A percentile compares a stretch with the other conserved stretches of the same genome.
Evolutionary conservation across 35 echinoderm and acorn worm species (phyloP).

Genomic region (Apostichopus parvimensis): DNA sequence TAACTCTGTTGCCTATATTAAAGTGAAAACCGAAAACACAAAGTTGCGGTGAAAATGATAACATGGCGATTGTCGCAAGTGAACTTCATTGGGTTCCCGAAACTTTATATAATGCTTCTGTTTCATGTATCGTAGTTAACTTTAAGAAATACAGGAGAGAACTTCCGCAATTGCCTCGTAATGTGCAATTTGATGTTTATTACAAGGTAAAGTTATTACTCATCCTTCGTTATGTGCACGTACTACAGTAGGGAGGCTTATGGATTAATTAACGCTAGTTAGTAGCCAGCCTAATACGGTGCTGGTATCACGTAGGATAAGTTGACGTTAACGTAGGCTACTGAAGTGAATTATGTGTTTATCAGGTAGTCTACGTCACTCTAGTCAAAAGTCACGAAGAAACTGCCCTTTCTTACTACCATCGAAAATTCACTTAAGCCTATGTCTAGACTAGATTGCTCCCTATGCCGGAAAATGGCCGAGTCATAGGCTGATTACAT

Average conservation of each 20-base stretch:
- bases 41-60: conserved; percentile 33
- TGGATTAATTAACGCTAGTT: not conserved
- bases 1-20: not conserved
- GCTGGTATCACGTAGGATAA: not conserved
- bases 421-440: no score
- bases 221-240: not conserved
- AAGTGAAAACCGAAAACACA: not conserved
- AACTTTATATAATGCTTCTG: conserved; percentile 91
- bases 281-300: not conserved
- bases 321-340: no score
- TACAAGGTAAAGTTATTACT: conserved; percentile 76
- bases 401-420: no score
- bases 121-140: conserved; percentile 80
- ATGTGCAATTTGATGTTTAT: conserved; percentile 99
- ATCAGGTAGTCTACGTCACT: no score
- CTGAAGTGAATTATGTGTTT: no score
- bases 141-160: conserved; percentile 84
- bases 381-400: no score
- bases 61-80: conserved; percentile 88
- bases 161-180: conserved; percentile 76
- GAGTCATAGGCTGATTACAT: no score
- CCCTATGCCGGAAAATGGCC: no score
- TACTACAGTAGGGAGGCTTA: not conserved
- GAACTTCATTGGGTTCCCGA: conserved; percentile 96
- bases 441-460: no score